Percentiles rank a stretch among this genome's conserved stretches.
Conservation (phyloP, 2,113 vertebrate genomes). For the Bettongia penicillata region DNA sequence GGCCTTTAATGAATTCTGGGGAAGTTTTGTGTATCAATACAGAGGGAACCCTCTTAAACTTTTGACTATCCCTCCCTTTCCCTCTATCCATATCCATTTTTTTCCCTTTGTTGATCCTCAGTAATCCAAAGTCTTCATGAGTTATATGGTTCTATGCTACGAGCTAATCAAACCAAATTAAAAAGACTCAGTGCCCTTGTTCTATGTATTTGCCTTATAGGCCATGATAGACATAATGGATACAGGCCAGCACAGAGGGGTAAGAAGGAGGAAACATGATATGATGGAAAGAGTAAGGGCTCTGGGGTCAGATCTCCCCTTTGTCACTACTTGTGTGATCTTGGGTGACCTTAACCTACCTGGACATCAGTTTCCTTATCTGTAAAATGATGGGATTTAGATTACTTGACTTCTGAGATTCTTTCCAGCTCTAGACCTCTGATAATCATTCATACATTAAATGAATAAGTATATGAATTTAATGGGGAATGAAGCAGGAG, state of each 20-base stretch:
- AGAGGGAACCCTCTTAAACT: background rate
- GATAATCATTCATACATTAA: background rate
- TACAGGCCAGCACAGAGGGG: background rate
- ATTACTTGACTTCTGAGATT: background rate
- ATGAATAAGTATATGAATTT: background rate
- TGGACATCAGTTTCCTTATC: background rate
- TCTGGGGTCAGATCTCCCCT: background rate
- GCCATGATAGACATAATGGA: constrained; percentile 13
- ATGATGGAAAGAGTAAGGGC: background rate
- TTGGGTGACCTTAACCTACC: background rate
- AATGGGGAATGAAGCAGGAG: background rate
- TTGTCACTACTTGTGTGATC: background rate
- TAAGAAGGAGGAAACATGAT: background rate
- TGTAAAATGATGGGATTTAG: background rate
- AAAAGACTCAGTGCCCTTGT: background rate
- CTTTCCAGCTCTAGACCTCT: background rate
- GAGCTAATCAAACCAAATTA: background rate
- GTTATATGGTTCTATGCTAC: constrained; percentile 39
- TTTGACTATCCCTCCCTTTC: background rate
- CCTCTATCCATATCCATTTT: background rate
- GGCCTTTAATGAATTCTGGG: background rate
- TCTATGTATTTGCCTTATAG: background rate
- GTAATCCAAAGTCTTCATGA: constrained; percentile 2
- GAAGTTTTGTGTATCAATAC: background rate
- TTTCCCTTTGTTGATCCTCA: background rate